Conservation (phyloP, 2,113 vertebrate genomes). For the Ammodytes dubius region DNA sequence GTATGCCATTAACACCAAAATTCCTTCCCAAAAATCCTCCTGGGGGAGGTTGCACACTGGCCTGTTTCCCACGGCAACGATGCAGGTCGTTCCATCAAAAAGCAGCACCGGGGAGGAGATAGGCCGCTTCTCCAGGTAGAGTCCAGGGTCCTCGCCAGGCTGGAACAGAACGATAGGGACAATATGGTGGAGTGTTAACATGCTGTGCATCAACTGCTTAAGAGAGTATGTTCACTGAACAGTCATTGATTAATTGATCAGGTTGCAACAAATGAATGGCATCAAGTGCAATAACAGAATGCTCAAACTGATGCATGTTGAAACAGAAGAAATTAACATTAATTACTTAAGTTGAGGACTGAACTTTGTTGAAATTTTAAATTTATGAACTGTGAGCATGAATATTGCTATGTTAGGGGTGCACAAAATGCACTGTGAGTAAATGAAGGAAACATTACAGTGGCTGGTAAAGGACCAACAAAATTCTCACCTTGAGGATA, state of each 20-base stretch:
- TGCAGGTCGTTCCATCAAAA: slow-evolving; percentile 15
- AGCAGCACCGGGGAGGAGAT: slow-evolving; percentile 21
- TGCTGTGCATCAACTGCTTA: too few relatives aligned
- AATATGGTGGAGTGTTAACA: slow-evolving; percentile 1
- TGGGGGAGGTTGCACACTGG: slow-evolving; percentile 9
- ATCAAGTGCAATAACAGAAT: neutral
- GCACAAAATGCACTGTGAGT: slow-evolving; percentile 8
- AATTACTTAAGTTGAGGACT: neutral
- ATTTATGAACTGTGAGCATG: neutral
- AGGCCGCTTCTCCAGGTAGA: slow-evolving; percentile 4
- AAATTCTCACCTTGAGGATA: slow-evolving; percentile 29
- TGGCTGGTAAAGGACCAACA: neutral
- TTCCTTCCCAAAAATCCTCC: neutral
- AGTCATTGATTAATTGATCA: neutral
- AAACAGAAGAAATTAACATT: neutral
- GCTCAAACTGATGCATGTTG: neutral
- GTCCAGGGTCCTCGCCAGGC: neutral
- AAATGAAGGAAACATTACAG: neutral
- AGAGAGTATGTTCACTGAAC: too few relatives aligned
- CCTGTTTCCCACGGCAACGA: neutral
- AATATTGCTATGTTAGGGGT: neutral
- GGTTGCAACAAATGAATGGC: slow-evolving; percentile 1
- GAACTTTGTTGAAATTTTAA: too few relatives aligned
- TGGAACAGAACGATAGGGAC: slow-evolving; percentile 21
- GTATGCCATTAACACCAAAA: slow-evolving; percentile 11